Conservation (phyloP, 2,888 invertebrate genomes). For the Philonicus albiceps region DNA sequence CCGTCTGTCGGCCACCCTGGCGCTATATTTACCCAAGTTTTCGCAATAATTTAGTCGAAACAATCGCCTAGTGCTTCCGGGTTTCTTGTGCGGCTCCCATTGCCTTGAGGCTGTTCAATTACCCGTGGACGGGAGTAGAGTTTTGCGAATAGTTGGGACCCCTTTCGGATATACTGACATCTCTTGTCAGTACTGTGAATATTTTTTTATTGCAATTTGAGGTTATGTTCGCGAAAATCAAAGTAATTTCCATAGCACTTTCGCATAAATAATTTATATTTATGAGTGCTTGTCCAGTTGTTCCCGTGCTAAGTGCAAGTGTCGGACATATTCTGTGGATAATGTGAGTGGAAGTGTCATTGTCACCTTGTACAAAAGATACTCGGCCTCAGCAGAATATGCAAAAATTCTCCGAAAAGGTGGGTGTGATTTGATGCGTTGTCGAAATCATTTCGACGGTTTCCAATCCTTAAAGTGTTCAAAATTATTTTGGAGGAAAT, state of each 20-base stretch:
- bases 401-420: slow-evolving; percentile 27
- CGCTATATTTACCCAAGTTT: slow-evolving; percentile 21
- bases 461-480: neutral
- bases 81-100: neutral
- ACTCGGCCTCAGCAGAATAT: neutral
- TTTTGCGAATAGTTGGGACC: neutral
- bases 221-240: slow-evolving; percentile 15
- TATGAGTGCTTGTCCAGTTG: neutral
- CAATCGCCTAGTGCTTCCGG: slow-evolving; percentile 9
- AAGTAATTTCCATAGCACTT: neutral
- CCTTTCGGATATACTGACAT: neutral
- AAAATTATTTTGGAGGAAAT: neutral
- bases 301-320: neutral
- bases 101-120: slow-evolving; percentile 18
- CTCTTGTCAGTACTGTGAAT: neutral
- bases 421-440: neutral
- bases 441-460: neutral
- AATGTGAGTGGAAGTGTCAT: slow-evolving; percentile 1
- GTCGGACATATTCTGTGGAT: neutral
- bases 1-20: slow-evolving; percentile 5
- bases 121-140: slow-evolving; percentile 4
- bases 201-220: neutral
- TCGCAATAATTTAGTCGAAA: slow-evolving; percentile 26
- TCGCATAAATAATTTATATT: neutral
- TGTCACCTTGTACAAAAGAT: neutral